A percentile compares a stretch with the other conserved stretches of the same genome.
phyloP scores from a whole-genome alignment of 2,113 vertebrate species.

The Myotis yumanensis region DNA sequence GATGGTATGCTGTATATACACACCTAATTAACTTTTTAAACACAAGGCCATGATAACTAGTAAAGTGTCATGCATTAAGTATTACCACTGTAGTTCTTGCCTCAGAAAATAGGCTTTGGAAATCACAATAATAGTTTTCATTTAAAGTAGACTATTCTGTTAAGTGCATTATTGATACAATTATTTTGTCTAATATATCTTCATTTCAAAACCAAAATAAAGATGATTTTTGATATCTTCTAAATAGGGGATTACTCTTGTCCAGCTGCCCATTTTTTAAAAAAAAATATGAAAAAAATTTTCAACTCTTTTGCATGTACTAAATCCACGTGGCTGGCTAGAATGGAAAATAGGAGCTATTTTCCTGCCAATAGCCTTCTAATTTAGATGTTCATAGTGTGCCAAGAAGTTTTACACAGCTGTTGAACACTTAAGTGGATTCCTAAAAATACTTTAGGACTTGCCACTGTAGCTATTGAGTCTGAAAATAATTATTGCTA shows the following conservation, averaged over 20 bases:
- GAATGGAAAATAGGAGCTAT: neutral
- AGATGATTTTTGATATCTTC: neutral
- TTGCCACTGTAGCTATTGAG: neutral
- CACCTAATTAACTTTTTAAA: conserved; percentile 64
- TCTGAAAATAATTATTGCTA: conserved; percentile 9
- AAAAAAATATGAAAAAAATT: neutral
- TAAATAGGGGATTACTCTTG: neutral
- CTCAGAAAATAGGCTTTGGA: neutral
- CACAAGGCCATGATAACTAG: conserved; percentile 31
- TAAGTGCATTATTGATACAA: neutral
- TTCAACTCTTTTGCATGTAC: conserved; percentile 27
- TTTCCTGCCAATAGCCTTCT: neutral
- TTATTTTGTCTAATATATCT: neutral
- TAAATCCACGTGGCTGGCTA: neutral
- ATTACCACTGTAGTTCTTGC: conserved; percentile 16
- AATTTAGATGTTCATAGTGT: neutral
- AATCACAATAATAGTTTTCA: neutral
- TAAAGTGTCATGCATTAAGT: neutral
- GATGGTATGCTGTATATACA: conserved; percentile 23
- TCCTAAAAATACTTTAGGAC: neutral
- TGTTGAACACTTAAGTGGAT: neutral
- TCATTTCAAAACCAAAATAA: conserved; percentile 1
- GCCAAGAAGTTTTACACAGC: neutral
- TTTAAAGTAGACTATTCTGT: conserved; percentile 11
- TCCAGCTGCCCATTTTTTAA: neutral